Evolutionary conservation across 2,888 invertebrate genomes (phyloP), one percentile per base, ranked within the genome.

Genomic region (Noctua comes): DNA sequence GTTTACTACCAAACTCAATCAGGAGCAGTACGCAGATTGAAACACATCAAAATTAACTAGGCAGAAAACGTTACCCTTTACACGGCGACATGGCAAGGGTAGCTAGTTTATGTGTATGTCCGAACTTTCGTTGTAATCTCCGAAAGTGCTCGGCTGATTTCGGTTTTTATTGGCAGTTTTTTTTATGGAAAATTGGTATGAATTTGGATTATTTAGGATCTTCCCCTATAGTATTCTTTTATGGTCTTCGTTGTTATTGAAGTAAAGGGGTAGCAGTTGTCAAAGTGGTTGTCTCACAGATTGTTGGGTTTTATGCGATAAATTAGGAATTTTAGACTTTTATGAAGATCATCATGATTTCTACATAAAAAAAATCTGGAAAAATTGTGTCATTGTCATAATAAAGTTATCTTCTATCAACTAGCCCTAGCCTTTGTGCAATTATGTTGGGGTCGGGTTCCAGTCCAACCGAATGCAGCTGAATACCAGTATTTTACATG

Each of bases 41-140:
- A 84, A 74, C 72, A 36, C 88, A 88, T 88, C 86, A 88, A 88
- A 88, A 86, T 79, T 89, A 88, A 88, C 86, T 87, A 84, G 62
- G 73, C 82, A 80, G 88, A 88, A 88, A 83, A 79, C 36, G 36
- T 16, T 81, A 88, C 83, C 89, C 87, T 79, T 85, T 83, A 24
- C 74, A 16, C 62, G 70, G 31, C 24, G 64, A 76, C 59, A 71
- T 21, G 0, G 79, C 59, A 86, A 85, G 86, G 84, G 84, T 83
- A 74, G 78, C 0, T 86, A 46, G 62, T 88, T 88, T 88, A 83
- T 87, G 88, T 59, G 69, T 76, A 73, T 79, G 80, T 82, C 80
- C 89, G 69, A 85, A 88, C 31, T 82, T 87, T 76, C n/a, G 51
- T 40, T 74, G 79, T 74, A 88, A 88, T 88, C 80, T 83, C 57